Conservation (phyloP, 2,113 vertebrate species). For the Cinclus mexicanus region DNA sequence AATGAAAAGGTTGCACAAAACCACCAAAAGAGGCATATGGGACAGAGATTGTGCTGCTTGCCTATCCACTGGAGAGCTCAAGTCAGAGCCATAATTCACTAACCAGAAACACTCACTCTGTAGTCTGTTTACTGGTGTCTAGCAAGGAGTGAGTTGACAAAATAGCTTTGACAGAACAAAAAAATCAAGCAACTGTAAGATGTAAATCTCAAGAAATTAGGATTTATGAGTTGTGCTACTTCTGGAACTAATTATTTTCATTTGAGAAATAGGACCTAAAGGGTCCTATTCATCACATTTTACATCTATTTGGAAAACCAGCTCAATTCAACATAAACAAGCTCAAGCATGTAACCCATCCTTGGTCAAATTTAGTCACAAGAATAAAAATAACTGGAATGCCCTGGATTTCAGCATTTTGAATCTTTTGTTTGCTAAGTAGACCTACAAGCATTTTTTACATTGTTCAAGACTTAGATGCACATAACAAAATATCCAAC, state of each 20-base stretch:
- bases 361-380: background rate
- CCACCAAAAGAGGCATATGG: background rate
- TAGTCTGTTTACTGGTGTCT: background rate
- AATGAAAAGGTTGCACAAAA: background rate
- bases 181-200: background rate
- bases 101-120: background rate
- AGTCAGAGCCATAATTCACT: background rate
- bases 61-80: background rate
- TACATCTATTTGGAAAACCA: background rate
- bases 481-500: background rate
- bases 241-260: background rate
- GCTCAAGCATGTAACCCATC: background rate
- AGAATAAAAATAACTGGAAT: background rate
- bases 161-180: background rate
- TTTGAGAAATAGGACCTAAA: background rate
- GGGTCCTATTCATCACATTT: background rate
- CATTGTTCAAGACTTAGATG: background rate
- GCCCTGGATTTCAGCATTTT: background rate
- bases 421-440: background rate
- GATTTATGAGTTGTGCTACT: background rate
- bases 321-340: background rate
- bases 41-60: background rate
- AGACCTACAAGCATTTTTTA: background rate
- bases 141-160: background rate
- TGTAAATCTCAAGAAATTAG: background rate